phyloP scores from a whole-genome alignment of 2,113 vertebrate genomes.

The Albula glossodonta region DNA sequence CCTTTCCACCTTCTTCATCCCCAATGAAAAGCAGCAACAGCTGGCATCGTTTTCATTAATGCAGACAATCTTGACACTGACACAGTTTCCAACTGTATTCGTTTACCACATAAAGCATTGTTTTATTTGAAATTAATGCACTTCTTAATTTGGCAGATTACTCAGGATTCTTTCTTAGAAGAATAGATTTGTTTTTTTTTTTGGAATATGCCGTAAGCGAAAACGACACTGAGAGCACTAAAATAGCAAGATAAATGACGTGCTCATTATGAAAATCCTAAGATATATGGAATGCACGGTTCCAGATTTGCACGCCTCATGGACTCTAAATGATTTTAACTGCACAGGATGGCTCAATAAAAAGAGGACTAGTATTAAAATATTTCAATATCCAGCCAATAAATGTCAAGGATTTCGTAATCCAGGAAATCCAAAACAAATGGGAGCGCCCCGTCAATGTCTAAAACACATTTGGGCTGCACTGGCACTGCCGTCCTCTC shows the following conservation, averaged over 20 bases:
- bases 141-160: not conserved
- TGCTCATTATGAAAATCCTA: not conserved
- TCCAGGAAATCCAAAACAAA: slow-evolving; percentile 9
- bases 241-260: not conserved
- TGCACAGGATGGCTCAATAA: not conserved
- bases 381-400: slow-evolving; percentile 9
- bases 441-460: not conserved
- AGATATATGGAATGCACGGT: not conserved
- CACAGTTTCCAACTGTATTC: not conserved
- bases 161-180: not conserved
- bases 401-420: slow-evolving; percentile 9
- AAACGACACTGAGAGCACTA: not conserved
- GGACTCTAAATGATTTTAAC: not conserved
- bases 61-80: not conserved
- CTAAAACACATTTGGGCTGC: not conserved
- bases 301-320: not conserved
- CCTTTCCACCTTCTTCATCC: not conserved
- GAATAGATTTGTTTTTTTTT: not conserved
- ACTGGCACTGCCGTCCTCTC: not conserved
- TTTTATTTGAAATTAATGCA: not conserved
- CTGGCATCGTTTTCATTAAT: not conserved
- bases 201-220: not conserved
- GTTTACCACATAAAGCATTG: not conserved
- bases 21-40: not conserved
- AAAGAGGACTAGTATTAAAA: slow-evolving; percentile 1